A percentile compares a stretch with the other conserved stretches of the same genome.
phyloP scores from a whole-genome alignment of 30 jellyfish, hydroid and myxozoan species.

The Aurelia aurita complex sp. Pacific region DNA sequence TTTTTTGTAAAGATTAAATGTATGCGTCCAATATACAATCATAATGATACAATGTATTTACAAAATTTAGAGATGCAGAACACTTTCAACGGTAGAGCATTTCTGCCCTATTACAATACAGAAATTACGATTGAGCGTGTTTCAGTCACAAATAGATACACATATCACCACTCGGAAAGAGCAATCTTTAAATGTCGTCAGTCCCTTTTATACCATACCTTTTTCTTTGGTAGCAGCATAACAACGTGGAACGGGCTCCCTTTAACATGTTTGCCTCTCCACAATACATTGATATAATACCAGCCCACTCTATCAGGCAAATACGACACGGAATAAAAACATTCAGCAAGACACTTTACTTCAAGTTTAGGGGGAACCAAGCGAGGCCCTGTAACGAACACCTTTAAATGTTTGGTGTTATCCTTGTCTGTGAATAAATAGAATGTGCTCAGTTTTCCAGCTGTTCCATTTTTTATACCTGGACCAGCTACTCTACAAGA shows the following conservation, averaged over 20 bases:
- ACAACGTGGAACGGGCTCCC: conserved; percentile 83
- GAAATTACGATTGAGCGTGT: no score
- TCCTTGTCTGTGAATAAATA: conserved; percentile 64
- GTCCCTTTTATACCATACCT: conserved; percentile 60
- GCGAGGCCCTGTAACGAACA: conserved; percentile 56
- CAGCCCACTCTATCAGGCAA: conserved; percentile 86
- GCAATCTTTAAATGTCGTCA: background rate
- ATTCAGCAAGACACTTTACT: conserved; percentile 35
- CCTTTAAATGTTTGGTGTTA: conserved; percentile 26
- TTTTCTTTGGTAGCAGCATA: conserved; percentile 66
- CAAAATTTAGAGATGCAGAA: no score
- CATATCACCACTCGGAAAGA: no score
- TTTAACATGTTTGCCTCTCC: conserved; percentile 69
- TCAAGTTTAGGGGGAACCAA: conserved; percentile 57
- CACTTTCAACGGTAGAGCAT: no score
- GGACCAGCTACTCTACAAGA: conserved; percentile 67
- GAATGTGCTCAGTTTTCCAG: conserved; percentile 47
- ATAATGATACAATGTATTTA: no score
- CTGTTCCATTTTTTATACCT: conserved; percentile 57
- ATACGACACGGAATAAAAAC: conserved; percentile 61
- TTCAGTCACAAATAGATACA: no score
- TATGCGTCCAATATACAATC: no score
- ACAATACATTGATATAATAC: conserved; percentile 55
- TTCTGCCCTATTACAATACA: no score
- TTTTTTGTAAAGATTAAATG: no score